A percentile compares a stretch with the other conserved stretches of the same genome.
phyloP scores from a whole-genome alignment of 1,140 invertebrate genomes.

The Diuraphis noxia region DNA sequence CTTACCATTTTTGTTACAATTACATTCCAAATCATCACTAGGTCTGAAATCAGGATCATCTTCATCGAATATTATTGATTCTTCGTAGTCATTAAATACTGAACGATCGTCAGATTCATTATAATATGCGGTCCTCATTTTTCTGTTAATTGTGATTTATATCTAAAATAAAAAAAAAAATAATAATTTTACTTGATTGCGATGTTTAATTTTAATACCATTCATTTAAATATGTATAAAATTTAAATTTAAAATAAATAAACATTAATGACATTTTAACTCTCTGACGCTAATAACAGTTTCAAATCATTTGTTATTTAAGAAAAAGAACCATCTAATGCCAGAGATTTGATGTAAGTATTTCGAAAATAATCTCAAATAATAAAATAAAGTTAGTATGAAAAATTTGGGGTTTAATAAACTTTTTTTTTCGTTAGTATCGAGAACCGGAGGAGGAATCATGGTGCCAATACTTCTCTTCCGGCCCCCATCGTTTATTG shows the following conservation, averaged over 20 bases:
- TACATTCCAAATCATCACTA: background rate
- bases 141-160: background rate
- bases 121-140: background rate
- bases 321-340: too few species aligned
- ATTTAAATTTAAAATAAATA: background rate
- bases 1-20: conserved; percentile 1
- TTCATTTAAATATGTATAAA: background rate
- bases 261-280: background rate
- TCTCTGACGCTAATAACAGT: too few species aligned
- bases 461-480: too few species aligned
- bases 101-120: background rate
- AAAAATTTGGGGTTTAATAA: too few species aligned
- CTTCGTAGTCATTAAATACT: conserved; percentile 37
- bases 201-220: too few species aligned
- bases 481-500: too few species aligned
- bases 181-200: background rate
- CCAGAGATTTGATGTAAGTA: too few species aligned
- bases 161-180: background rate
- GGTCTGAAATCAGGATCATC: conserved; percentile 45
- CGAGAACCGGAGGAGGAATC: too few species aligned
- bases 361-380: too few species aligned
- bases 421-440: too few species aligned
- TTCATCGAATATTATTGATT: conserved; percentile 45
- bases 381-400: too few species aligned
- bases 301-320: too few species aligned